Evolutionary conservation across 2,888 invertebrate genomes (phyloP).

Genomic region (Oscheius sp.): DNA sequence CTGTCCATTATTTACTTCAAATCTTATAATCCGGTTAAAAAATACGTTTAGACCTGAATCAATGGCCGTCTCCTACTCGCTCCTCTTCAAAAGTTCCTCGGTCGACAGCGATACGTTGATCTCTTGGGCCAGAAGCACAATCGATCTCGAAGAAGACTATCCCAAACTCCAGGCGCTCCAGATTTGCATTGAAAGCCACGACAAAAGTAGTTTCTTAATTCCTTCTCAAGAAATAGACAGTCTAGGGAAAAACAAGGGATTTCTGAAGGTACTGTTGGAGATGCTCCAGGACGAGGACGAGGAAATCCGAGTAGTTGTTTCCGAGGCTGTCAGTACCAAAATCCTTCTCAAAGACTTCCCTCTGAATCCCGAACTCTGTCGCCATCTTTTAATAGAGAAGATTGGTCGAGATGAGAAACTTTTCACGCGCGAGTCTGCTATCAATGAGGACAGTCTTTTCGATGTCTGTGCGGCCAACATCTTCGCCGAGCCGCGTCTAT

Average conservation of each 20-base stretch:
- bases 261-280: slow-evolving; percentile 38
- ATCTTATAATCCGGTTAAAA: neutral
- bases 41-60: slow-evolving; percentile 9
- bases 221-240: neutral
- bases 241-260: slow-evolving; percentile 17
- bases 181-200: slow-evolving; percentile 8
- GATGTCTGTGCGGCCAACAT: slow-evolving; percentile 56
- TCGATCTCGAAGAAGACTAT: slow-evolving; percentile 24
- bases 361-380: slow-evolving; percentile 24
- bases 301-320: slow-evolving; percentile 40
- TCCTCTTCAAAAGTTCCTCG: neutral
- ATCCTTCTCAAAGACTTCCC: neutral
- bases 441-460: slow-evolving; percentile 44
- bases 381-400: neutral
- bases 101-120: neutral
- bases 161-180: slow-evolving; percentile 22
- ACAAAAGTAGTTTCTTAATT: neutral
- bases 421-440: neutral
- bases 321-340: slow-evolving; percentile 13
- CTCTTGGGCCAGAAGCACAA: slow-evolving; percentile 7
- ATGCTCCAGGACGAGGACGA: slow-evolving; percentile 46
- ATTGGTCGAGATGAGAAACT: neutral
- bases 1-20: neutral
- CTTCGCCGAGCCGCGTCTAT: slow-evolving; percentile 47
- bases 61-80: neutral